Conservation (phyloP, 2,113 vertebrate genomes). For the Pollimyrus isidori region DNA sequence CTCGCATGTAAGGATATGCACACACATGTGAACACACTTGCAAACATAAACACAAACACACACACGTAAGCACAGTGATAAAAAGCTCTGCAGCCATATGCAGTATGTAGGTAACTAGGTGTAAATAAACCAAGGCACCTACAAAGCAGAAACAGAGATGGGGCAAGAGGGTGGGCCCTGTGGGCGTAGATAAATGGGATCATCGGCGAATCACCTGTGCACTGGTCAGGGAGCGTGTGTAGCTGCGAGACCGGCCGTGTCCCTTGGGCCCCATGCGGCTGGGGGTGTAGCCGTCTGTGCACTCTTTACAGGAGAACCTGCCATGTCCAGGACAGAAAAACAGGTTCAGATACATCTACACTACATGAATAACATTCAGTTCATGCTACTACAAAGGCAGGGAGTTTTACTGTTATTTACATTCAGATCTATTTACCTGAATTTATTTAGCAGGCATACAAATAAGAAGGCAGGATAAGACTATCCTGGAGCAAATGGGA, state of each 20-base stretch:
- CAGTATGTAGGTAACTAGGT: not conserved
- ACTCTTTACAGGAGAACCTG: constrained; percentile 73
- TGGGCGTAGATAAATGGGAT: not conserved
- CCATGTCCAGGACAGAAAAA: constrained; percentile 21
- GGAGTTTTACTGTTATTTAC: constrained; percentile 9
- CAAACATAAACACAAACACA: not conserved
- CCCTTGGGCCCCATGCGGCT: constrained; percentile 80
- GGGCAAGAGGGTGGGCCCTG: not conserved
- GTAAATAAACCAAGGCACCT: not conserved
- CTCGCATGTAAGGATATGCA: too few relatives aligned
- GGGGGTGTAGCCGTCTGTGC: constrained; percentile 78
- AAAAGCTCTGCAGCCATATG: not conserved
- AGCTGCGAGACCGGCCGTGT: constrained; percentile 80
- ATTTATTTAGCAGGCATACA: not conserved
- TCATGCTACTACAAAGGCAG: not conserved
- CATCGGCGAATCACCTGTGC: constrained; percentile 72
- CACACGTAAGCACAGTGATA: not conserved
- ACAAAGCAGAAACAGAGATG: not conserved
- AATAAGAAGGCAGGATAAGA: not conserved
- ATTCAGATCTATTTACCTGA: not conserved
- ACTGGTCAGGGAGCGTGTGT: constrained; percentile 89
- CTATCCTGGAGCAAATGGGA: not conserved
- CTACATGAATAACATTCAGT: not conserved
- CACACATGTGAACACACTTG: not conserved
- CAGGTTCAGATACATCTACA: constrained; percentile 19